Conservation (phyloP, 2,113 vertebrate species). For the Catharus bicknelli region DNA sequence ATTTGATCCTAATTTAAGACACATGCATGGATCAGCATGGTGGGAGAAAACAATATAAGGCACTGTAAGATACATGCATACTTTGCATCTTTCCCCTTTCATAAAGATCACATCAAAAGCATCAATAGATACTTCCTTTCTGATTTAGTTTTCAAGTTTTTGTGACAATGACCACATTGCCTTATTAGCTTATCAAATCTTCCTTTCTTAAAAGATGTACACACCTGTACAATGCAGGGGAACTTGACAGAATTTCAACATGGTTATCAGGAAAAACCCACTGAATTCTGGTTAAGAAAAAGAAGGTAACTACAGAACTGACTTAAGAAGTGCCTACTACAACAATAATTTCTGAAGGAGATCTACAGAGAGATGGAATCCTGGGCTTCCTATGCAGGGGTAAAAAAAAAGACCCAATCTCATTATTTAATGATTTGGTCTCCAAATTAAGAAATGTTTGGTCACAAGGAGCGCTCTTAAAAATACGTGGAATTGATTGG, state of each 20-base stretch:
- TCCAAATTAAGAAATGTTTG: neutral
- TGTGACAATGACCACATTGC: neutral
- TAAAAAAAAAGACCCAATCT: neutral
- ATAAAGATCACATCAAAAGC: neutral
- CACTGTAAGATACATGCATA: neutral
- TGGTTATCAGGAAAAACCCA: neutral
- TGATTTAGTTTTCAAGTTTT: neutral
- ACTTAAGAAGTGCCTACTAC: neutral
- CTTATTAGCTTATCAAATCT: neutral
- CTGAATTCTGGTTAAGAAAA: neutral
- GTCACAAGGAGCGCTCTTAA: neutral
- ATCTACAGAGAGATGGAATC: neutral
- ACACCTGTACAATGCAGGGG: neutral
- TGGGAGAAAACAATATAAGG: neutral
- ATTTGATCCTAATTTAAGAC: neutral
- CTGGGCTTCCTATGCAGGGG: neutral
- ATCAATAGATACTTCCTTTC: neutral
- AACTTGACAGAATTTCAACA: neutral
- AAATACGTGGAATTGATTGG: neutral
- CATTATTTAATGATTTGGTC: neutral
- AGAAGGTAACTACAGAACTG: fast-evolving
- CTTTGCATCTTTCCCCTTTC: neutral
- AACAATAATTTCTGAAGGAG: neutral
- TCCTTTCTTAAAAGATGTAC: neutral
- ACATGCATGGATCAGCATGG: neutral